Conservation (phyloP, 2,888 invertebrate genomes). For the Trachelus iudaicus region DNA sequence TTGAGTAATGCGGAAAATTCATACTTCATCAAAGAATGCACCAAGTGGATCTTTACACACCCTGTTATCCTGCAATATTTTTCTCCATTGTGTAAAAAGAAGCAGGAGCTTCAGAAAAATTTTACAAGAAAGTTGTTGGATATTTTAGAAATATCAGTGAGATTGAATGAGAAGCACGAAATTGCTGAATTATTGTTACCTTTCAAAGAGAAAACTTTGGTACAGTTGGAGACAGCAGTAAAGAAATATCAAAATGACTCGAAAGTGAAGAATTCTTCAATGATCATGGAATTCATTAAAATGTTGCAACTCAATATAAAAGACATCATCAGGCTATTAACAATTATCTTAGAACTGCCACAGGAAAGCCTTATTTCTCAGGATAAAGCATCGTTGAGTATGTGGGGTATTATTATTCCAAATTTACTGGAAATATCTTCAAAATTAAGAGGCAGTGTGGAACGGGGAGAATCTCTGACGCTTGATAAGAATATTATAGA, state of each 20-base stretch:
- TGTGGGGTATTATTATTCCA: constrained; percentile 70
- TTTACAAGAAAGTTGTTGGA: constrained; percentile 55
- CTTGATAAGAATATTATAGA: constrained; percentile 39
- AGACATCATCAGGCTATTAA: constrained; percentile 66
- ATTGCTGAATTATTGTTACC: constrained; percentile 58
- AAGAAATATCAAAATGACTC: constrained; percentile 66
- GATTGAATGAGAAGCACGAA: constrained; percentile 31
- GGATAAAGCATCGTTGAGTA: constrained; percentile 66
- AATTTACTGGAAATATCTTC: constrained; percentile 72
- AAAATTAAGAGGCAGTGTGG: background rate
- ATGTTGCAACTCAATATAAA: constrained; percentile 56
- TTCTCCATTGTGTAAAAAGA: constrained; percentile 52
- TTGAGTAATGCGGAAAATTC: constrained; percentile 22
- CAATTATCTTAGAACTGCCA: constrained; percentile 62
- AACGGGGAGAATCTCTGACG: constrained; percentile 11
- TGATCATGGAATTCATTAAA: constrained; percentile 66
- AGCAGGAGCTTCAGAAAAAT: constrained; percentile 40
- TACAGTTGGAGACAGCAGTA: constrained; percentile 66
- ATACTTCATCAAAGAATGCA: constrained; percentile 42
- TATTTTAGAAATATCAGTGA: constrained; percentile 37
- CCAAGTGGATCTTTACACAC: constrained; percentile 61
- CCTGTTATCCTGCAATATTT: constrained; percentile 62
- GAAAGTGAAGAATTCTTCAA: constrained; percentile 60
- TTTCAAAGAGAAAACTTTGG: constrained; percentile 70
- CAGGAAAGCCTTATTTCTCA: constrained; percentile 63